A percentile compares a stretch with the other conserved stretches of the same genome.
Conservation (phyloP, 2,888 invertebrate genomes). For the Leucophenga maculata region DNA sequence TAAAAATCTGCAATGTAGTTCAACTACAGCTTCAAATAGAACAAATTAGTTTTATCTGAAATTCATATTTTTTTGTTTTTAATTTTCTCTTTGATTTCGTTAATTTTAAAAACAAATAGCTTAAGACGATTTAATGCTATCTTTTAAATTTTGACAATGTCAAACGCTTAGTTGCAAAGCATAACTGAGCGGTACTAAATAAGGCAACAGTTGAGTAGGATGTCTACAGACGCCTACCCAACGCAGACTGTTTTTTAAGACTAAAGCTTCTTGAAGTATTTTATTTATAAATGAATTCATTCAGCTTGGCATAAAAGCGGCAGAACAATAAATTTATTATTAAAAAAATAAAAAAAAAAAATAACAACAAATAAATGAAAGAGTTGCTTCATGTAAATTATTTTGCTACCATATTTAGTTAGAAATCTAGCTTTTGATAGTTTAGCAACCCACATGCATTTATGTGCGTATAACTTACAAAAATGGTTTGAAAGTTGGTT, state of each 20-base stretch:
- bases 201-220: conserved; percentile 60
- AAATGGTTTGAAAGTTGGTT: conserved; percentile 10
- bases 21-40: no score
- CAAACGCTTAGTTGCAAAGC: conserved; percentile 23
- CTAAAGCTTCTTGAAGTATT: conserved; percentile 37
- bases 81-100: background rate
- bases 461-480: background rate
- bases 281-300: background rate
- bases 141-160: no score
- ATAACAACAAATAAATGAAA: conserved; percentile 36
- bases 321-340: conserved; percentile 35
- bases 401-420: conserved; percentile 65
- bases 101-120: background rate
- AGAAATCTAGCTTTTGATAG: conserved; percentile 51
- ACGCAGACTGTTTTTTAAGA: conserved; percentile 23
- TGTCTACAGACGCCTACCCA: conserved; percentile 53
- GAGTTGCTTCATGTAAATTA: conserved; percentile 59
- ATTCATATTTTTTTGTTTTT: no score
- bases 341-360: background rate
- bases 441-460: conserved; percentile 10
- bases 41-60: no score
- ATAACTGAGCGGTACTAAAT: conserved; percentile 52
- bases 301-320: conserved; percentile 4
- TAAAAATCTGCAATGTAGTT: no score
- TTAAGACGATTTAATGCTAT: no score